Evolutionary conservation across 2,888 invertebrate species (phyloP).

Genomic region (Homarus gammarus): DNA sequence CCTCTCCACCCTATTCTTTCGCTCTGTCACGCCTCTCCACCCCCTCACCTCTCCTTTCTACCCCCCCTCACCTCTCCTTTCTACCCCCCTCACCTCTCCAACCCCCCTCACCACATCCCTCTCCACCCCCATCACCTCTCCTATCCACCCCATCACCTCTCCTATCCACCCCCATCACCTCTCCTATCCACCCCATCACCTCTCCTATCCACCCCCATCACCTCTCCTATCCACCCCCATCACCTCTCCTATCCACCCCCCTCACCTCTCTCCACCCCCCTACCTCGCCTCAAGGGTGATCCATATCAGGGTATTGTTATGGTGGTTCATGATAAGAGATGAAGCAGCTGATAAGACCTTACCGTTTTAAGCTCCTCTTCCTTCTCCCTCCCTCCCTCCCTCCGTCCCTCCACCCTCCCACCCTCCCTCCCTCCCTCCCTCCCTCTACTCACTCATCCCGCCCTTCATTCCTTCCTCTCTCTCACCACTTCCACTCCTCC

Average conservation of each 20-base stretch:
- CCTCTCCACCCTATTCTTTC: too few species aligned
- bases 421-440: slow-evolving; percentile 27
- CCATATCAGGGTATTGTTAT: too few species aligned
- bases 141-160: not conserved
- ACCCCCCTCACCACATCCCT: too few species aligned
- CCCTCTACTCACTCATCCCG: slow-evolving; percentile 23
- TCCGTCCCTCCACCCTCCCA: not conserved
- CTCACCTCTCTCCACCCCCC: not conserved
- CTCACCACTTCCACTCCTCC: not conserved
- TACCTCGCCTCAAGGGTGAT: not conserved
- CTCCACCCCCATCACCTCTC: too few species aligned
- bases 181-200: not conserved
- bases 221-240: not conserved
- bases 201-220: too few species aligned
- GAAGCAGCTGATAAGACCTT: too few species aligned
- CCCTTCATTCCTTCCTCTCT: not conserved
- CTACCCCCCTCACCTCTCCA: too few species aligned
- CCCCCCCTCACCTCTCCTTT: not conserved
- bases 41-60: not conserved
- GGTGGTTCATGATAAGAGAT: too few species aligned
- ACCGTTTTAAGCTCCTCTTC: not conserved
- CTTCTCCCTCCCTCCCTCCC: not conserved
- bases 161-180: too few species aligned
- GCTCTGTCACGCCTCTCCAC: not conserved
- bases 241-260: too few species aligned